These are phyloP conservation scores for Cichladusa arquata DNA, from an alignment of 2,113 vertebrate genomes.

Conservation along the genomic window DNA sequence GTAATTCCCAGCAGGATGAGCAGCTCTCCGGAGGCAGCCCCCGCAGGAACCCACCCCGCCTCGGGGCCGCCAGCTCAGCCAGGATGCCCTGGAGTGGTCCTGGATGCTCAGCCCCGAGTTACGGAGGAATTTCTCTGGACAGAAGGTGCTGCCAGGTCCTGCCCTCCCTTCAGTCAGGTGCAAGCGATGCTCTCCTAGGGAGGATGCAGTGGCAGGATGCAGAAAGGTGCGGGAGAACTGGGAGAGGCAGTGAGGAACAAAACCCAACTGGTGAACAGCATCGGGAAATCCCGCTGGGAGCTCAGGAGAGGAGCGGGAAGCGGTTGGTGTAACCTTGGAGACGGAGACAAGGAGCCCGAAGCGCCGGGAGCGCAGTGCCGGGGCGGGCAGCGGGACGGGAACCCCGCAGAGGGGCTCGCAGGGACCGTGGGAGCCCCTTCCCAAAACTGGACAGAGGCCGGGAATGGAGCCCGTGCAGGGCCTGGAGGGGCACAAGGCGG, in stretches of 20 bases:
- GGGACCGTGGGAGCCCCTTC: background rate
- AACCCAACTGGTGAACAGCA: background rate
- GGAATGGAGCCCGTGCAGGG: background rate
- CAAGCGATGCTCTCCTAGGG: background rate
- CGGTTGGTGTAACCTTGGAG: constrained; percentile 65
- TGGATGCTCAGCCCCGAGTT: background rate
- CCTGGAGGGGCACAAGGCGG: background rate
- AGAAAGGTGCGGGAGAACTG: background rate
- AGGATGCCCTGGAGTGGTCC: background rate
- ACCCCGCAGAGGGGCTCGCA: rapidly evolving
- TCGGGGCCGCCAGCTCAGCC: background rate
- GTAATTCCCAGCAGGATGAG: background rate
- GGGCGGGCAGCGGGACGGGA: background rate
- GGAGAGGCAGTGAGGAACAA: background rate
- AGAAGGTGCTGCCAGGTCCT: background rate
- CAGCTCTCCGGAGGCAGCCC: background rate
- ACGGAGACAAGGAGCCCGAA: background rate
- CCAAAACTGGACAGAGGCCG: background rate
- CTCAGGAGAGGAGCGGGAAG: background rate
- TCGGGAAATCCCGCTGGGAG: background rate
- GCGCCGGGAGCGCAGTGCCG: background rate
- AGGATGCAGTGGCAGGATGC: rapidly evolving
- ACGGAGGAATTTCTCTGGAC: rapidly evolving
- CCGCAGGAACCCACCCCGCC: rapidly evolving
- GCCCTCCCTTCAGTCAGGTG: background rate